Evolutionary conservation across 2,797 vertebrate genomes (phyloP).

Genomic region (Anabacerthia variegaticeps): DNA sequence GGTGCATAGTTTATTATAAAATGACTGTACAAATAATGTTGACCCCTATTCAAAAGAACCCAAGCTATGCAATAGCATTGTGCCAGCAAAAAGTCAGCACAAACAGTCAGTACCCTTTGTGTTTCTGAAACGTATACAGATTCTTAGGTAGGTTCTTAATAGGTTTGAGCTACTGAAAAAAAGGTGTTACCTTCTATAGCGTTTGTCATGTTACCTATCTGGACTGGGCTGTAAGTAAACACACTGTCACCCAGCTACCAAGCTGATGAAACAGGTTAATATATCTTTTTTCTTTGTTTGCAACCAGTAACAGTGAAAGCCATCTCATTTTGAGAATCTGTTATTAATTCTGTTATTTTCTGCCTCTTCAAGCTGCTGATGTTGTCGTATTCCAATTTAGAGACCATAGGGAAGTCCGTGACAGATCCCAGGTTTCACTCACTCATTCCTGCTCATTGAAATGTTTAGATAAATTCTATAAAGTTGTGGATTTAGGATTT

Average conservation of each 20-base stretch:
- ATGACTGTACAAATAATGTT: not conserved
- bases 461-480: not conserved
- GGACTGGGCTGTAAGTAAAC: not conserved
- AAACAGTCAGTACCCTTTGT: not conserved
- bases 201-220: not conserved
- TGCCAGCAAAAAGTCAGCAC: not conserved
- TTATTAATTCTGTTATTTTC: not conserved
- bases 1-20: not conserved
- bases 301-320: not conserved
- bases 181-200: not conserved
- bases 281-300: not conserved
- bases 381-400: not conserved
- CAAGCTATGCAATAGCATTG: not conserved
- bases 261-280: not conserved
- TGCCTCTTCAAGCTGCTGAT: not conserved
- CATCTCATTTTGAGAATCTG: not conserved
- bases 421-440: not conserved
- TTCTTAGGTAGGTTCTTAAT: not conserved
- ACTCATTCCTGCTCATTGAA: not conserved
- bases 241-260: not conserved
- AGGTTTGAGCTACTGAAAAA: not conserved
- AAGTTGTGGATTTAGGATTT: not conserved
- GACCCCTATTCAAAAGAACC: not conserved
- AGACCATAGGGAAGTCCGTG: not conserved
- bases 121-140: not conserved